phyloP scores from a whole-genome alignment of 2,797 vertebrate genomes.

The Sebastes variabilis region DNA sequence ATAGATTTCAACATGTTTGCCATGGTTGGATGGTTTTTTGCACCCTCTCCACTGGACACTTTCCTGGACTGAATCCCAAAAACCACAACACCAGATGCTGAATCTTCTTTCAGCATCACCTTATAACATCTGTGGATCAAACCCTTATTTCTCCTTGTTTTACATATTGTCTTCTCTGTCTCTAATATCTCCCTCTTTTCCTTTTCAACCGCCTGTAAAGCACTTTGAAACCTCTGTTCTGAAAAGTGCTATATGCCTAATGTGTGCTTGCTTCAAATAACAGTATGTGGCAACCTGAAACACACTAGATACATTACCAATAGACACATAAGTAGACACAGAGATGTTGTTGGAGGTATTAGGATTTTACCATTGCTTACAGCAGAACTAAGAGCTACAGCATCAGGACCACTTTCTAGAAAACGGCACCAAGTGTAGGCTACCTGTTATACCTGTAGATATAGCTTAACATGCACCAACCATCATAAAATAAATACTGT shows the following conservation, averaged over 20 bases:
- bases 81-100: conserved; percentile 40
- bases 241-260: not conserved
- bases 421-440: not conserved
- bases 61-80: conserved; percentile 44
- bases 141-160: not conserved
- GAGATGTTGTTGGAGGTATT: not conserved
- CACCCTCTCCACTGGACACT: conserved; percentile 8
- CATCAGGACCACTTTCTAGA: conserved; percentile 1
- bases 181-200: not conserved
- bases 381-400: not conserved
- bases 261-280: not conserved
- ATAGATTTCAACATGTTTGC: conserved; percentile 29
- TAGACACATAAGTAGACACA: not conserved
- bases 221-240: not conserved
- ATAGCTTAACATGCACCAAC: not conserved
- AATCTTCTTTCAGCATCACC: not conserved
- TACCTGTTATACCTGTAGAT: not conserved
- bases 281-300: not conserved
- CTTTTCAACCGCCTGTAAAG: not conserved
- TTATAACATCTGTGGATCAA: not conserved
- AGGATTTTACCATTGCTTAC: not conserved
- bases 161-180: no score
- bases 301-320: not conserved
- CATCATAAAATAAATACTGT: not conserved
- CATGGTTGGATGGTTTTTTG: conserved; percentile 21